Base-by-base conservation (phyloP, 2,113 vertebrate species). In the Machaerirhynchus nigripectus region DNA sequence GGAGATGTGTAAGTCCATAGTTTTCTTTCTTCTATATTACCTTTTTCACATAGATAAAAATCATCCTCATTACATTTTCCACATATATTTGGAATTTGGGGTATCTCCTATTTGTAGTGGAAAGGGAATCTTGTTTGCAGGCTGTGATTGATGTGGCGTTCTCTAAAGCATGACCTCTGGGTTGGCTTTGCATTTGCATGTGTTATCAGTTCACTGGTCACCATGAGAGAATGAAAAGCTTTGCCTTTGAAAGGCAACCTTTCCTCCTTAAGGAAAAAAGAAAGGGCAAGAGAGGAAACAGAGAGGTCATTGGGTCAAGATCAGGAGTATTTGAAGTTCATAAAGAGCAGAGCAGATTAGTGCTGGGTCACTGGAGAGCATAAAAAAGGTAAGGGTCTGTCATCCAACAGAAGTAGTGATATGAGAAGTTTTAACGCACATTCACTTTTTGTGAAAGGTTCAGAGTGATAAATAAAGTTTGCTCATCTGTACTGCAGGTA, bases 341-440 rank as follows among this genome's bases (percentile, higher is more conserved):
- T 96, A 67, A 95, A 86, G 73, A 71, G 84, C 79, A 87, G 76
- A 93, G 56, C 82, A 95, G 85, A 84, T 84, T 88, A 78, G 64
- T 95, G 39, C 92, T 88, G 93, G 87, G 82, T 96, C 85, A 81
- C 71, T 93, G 87, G 47, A 92, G 40, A 67, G 39, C 52, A 30
- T 24, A 21, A 31, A 57, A 91, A 84, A 90, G 24, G 9, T 76
- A 77, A 55, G 67, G 50, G 53, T 33, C 42, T 88, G 63, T 74
- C 30, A 65, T 63, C 35, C 19, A 44, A 35, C 23, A 63, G 68
- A 12, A 76, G 33, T 13, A 39, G 63, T 4, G 50, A 31, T 61
- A 82, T 0, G 6, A 74, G 57, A 74, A 59, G 30, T 83, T 88
- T 44, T 49, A 28, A 49, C 60, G 71, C 68, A 60, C 35, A 13